Evolutionary conservation across 2,888 invertebrate genomes (phyloP).

Genomic region (Leptarthrus brevirostris): DNA sequence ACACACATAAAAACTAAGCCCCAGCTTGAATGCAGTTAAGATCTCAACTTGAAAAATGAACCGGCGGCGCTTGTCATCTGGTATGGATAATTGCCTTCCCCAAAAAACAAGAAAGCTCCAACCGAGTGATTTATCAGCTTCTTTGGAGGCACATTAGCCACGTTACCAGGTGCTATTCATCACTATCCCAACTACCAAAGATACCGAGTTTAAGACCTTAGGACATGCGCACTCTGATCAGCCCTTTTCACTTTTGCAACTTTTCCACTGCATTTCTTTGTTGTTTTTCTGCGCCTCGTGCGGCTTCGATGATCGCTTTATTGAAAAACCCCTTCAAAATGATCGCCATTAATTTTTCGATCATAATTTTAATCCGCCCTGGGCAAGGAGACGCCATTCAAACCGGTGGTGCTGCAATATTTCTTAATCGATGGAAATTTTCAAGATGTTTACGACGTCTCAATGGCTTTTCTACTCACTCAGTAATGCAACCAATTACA

Average conservation of each 20-base stretch:
- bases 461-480: not conserved
- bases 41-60: too few species aligned
- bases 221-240: constrained; percentile 13
- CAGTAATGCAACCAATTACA: too few species aligned
- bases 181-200: not conserved
- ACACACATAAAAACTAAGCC: constrained; percentile 1
- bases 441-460: constrained; percentile 15
- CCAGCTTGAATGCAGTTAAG: not conserved
- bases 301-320: constrained; percentile 35
- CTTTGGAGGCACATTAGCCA: constrained; percentile 24
- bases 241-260: constrained; percentile 28
- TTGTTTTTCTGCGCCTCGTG: not conserved
- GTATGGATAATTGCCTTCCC: too few species aligned
- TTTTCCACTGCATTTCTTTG: constrained; percentile 1
- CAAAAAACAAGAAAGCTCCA: constrained; percentile 9
- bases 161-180: constrained; percentile 12
- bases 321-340: constrained; percentile 29
- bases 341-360: constrained; percentile 27
- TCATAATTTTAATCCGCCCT: constrained; percentile 26
- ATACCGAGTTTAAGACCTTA: not conserved
- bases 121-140: constrained; percentile 33
- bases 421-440: constrained; percentile 47
- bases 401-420: not conserved
- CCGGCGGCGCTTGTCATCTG: too few species aligned
- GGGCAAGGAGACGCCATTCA: not conserved